These are phyloP conservation scores for Apostichopus japonicus DNA, from an alignment of 35 echinoderm and acorn worm species.

Conservation along the genomic window DNA sequence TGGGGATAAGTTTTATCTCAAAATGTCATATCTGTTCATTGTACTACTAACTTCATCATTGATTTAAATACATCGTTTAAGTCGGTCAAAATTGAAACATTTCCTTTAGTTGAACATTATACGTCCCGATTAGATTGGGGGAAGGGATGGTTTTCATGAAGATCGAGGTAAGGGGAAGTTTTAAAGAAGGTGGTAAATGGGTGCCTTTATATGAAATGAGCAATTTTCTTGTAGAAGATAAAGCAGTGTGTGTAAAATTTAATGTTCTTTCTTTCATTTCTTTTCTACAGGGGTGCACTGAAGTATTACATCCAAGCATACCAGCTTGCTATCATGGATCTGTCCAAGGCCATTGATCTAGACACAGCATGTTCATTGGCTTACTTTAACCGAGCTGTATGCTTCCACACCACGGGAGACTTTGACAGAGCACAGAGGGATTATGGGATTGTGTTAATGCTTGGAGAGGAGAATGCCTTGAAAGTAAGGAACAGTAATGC, in stretches of 20 bases:
- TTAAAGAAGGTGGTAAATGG: no score
- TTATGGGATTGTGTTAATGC: slow-evolving; percentile 96
- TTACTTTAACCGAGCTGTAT: slow-evolving; percentile 98
- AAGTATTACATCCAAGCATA: slow-evolving; percentile 98
- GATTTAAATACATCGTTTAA: no score
- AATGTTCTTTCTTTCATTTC: not conserved
- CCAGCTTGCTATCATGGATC: slow-evolving; percentile 83
- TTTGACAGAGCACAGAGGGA: slow-evolving; percentile 92
- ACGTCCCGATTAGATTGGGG: no score
- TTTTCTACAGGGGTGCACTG: slow-evolving; percentile 83
- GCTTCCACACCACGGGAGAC: slow-evolving; percentile 93
- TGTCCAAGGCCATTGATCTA: slow-evolving; percentile 84
- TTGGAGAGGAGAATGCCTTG: slow-evolving; percentile 90
- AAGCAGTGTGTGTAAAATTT: not conserved
- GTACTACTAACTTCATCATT: no score
- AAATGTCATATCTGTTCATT: no score
- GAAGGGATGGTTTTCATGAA: no score
- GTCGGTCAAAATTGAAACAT: no score
- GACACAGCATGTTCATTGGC: slow-evolving; percentile 94
- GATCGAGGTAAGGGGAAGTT: no score
- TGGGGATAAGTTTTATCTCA: no score
- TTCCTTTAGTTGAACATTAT: no score
- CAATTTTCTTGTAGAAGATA: not conserved
- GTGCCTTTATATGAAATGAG: not conserved
- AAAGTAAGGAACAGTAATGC: slow-evolving; percentile 65